Conservation (phyloP, 2,888 invertebrate species). For the Plagiodera versicolora region DNA sequence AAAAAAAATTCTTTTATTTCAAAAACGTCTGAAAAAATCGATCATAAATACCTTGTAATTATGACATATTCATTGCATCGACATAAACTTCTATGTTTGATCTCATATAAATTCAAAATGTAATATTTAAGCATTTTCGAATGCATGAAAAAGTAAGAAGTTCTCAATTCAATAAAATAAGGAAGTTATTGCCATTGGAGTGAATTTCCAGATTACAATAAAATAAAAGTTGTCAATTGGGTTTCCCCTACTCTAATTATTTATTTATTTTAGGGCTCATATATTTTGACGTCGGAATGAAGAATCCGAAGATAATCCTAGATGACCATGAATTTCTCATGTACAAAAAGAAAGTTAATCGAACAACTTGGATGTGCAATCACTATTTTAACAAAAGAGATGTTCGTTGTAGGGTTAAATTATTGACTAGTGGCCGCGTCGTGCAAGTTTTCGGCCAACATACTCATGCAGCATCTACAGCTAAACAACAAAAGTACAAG, state of each 20-base stretch:
- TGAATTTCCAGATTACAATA: too few relatives aligned
- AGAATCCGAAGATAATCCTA: slow-evolving; percentile 41
- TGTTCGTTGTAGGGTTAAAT: slow-evolving; percentile 37
- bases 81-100: too few relatives aligned
- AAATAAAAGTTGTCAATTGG: too few relatives aligned
- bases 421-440: slow-evolving; percentile 36
- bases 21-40: too few relatives aligned
- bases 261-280: slow-evolving; percentile 34
- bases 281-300: slow-evolving; percentile 40
- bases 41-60: too few relatives aligned
- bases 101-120: too few relatives aligned
- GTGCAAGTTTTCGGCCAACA: slow-evolving; percentile 33
- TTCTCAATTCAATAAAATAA: too few relatives aligned
- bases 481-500: slow-evolving; percentile 31
- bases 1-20: too few relatives aligned
- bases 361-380: slow-evolving; percentile 39
- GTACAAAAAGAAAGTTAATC: slow-evolving; percentile 32
- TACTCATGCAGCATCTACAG: slow-evolving; percentile 30
- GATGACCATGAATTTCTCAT: slow-evolving; percentile 37
- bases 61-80: too few relatives aligned
- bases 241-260: background rate
- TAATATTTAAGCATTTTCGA: too few relatives aligned
- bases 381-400: slow-evolving; percentile 38
- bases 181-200: too few relatives aligned
- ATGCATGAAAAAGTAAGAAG: too few relatives aligned